Evolutionary conservation across 2,888 invertebrate species (phyloP).

Genomic region (Campopleginae sp.): DNA sequence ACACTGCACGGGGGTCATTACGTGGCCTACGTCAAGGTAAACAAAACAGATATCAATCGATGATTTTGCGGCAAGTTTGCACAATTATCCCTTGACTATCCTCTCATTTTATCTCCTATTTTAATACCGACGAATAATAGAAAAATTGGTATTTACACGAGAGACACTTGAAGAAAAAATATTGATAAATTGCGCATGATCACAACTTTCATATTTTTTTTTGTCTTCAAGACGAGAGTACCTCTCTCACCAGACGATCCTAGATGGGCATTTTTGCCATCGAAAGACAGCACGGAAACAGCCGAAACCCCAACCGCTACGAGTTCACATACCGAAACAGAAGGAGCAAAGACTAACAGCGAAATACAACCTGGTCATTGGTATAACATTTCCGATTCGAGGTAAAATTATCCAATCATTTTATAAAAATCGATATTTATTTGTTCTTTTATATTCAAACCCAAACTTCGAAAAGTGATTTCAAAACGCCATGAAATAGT

Average conservation of each 20-base stretch:
- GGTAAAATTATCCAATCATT: conserved; percentile 77
- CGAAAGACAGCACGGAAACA: conserved; percentile 80
- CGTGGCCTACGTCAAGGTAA: conserved; percentile 96
- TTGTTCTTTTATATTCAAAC: no score
- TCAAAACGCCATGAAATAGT: no score
- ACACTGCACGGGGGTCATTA: conserved; percentile 96
- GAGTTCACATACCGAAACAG: conserved; percentile 84
- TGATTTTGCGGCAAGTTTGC: not conserved
- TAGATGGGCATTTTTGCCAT: conserved; percentile 90
- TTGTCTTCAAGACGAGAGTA: conserved; percentile 83
- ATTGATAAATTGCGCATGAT: not conserved
- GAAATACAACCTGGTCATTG: conserved; percentile 89
- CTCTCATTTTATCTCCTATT: no score
- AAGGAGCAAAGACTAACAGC: conserved; percentile 81
- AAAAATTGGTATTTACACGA: not conserved
- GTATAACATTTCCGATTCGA: conserved; percentile 97
- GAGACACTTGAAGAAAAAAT: not conserved
- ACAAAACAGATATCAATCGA: not conserved
- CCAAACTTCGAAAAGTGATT: not conserved
- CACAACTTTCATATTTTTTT: not conserved
- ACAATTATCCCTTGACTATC: not conserved
- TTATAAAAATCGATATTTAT: no score
- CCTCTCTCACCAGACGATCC: conserved; percentile 87
- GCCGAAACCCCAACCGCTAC: conserved; percentile 75
- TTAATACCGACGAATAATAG: no score